Base-by-base conservation (phyloP, 2,888 invertebrate genomes). In the Euclidia mi region DNA sequence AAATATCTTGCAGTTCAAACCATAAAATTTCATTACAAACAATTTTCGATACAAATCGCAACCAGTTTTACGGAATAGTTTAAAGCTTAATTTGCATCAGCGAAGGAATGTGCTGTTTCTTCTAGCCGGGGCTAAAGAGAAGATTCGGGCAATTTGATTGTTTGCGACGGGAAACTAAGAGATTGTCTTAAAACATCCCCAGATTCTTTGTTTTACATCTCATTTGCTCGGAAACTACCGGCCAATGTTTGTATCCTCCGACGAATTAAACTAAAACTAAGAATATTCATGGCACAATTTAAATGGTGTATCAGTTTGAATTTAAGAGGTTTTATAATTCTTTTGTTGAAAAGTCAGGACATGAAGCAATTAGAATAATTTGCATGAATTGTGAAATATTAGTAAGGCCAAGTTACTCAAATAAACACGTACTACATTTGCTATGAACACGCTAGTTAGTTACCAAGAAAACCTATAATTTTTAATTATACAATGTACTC, bases 191-290 rank as follows among this genome's bases (percentile, higher is more conserved):
- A 84, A 84, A 80, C 80, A 84, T 81, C 66, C 74, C 79, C 65
- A 79, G 81, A 85, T 84, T 83, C 79, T 79, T 82, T 84, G 82
- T 86, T 87, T 88, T 83, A 88, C 87, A 87, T 85, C 84, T 82
- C 86, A 85, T 87, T 87, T 86, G 70, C 79, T 81, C 73, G 65
- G 78, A 67, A 80, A 78, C 74, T 69, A 67, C 67, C 64, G 63
- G 55, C 68, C 69, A 44, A 56, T 66, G 65, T 72, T 71, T 70
- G 64, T 71, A 62, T 47, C 40, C 57, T 44, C 42, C 48, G 52
- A 65, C 51, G 42, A 65, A 46, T 63, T 75, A 63, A 76, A 68
- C 58, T n/a, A 53, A 56, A 67, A 72, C 66, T 63, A 63, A 47
- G 58, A 63, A 68, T 75, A 73, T 70, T 67, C 63, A 70, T 70